Evolutionary conservation across 1,140 invertebrate species (phyloP), one percentile per base, ranked within the genome.

Genomic region (Cherax quadricarinatus): DNA sequence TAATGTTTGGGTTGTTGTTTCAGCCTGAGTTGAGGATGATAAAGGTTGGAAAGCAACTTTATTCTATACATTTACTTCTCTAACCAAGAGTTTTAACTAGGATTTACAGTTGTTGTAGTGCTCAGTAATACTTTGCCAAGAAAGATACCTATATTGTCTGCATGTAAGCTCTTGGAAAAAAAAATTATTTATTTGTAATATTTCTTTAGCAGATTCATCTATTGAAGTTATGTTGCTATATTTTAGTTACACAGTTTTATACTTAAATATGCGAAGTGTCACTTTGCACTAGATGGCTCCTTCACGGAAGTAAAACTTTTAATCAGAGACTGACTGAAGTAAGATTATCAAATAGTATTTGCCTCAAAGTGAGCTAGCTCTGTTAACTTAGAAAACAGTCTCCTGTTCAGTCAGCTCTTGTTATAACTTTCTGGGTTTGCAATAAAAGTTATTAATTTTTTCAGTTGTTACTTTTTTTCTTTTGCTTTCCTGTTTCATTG

Each of bases 21-120:
- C 88, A 89, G 88, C 88, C 88, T 70, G 88, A 89, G 88, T 89
- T 89, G 88, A 89, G 88, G 88, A 89, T 89, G 82, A 30, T 89
- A 57, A 89, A 89, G 88, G 88, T 89, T 89, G 81, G 88, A 89
- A 89, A 83, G n/a, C 80, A 82, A 80, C 75, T 79, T 78, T 88
- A 80, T 88, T 79, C 48, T 88, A 80, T 88, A 88, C 41, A 75
- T 88, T 80, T 60, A 75, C 24, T 88, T 57, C 57, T 48, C 4
- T 88, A 88, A 75, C 57, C 70, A 7, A 80, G 75, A 60, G 57
- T 30, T 75, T 21, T 0, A 24, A 75, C 30, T 16, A 70, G 62
- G 10, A 70, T 70, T 16, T 70, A 5, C 4, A 70, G 18, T 5
- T 70, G 4, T n/a, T 70, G 18, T 70, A 70, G 21, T 16, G 62